These are phyloP conservation scores for Clarias magur DNA, from an alignment of 2,113 vertebrate species.

Conservation along the genomic window DNA sequence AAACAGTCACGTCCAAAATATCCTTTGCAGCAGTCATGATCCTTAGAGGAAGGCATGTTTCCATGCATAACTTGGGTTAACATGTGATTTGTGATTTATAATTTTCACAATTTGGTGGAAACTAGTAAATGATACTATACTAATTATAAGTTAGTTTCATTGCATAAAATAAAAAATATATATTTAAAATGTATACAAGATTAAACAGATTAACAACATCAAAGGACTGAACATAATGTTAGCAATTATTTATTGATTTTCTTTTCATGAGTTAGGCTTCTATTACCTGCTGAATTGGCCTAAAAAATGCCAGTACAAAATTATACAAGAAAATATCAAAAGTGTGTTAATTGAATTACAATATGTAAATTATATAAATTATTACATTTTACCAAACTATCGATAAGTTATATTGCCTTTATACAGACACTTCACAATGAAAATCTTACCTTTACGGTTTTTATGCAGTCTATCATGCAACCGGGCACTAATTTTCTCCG, in stretches of 20 bases:
- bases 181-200: neutral
- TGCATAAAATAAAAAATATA: neutral
- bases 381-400: neutral
- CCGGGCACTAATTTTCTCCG: slow-evolving; percentile 60
- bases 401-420: neutral
- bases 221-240: neutral
- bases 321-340: neutral
- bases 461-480: slow-evolving; percentile 66
- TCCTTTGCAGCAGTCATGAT: slow-evolving; percentile 83
- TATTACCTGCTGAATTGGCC: neutral
- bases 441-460: slow-evolving; percentile 54
- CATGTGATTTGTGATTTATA: neutral
- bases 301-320: neutral
- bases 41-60: slow-evolving; percentile 64
- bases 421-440: neutral
- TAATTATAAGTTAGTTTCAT: neutral
- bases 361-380: neutral
- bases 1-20: slow-evolving; percentile 88
- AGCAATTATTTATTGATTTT: neutral
- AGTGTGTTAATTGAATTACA: neutral
- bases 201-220: neutral
- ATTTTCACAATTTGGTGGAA: neutral
- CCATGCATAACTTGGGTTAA: neutral
- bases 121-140: neutral
- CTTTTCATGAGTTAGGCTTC: neutral